Evolutionary conservation across 2,888 invertebrate species (phyloP).

Genomic region (Embidobia sp.): DNA sequence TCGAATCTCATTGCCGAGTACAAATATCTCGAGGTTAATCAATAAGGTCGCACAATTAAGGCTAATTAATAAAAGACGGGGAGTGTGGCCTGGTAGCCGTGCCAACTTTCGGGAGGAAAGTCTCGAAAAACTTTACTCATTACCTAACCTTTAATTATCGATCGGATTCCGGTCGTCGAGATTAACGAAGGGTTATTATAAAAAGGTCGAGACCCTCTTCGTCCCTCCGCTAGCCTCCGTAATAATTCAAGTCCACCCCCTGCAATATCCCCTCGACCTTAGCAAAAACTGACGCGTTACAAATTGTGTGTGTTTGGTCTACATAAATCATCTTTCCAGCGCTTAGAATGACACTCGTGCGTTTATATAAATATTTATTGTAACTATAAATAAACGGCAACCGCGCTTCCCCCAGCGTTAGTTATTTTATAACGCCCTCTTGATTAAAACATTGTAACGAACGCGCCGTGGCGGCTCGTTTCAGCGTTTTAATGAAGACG

Average conservation of each 20-base stretch:
- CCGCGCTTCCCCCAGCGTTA: too few species aligned
- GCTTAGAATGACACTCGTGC: constrained; percentile 34
- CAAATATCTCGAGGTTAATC: constrained; percentile 29
- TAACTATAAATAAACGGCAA: constrained; percentile 22
- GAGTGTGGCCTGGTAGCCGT: constrained; percentile 3
- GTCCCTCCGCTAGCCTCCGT: constrained; percentile 41
- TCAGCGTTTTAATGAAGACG: too few species aligned
- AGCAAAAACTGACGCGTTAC: constrained; percentile 78
- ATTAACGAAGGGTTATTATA: constrained; percentile 57
- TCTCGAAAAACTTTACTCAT: constrained; percentile 66
- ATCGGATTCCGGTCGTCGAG: constrained; percentile 49
- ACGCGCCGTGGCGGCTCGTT: too few species aligned
- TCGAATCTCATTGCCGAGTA: constrained; percentile 10
- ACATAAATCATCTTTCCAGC: constrained; percentile 75
- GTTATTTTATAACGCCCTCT: too few species aligned
- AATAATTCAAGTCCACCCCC: constrained; percentile 74
- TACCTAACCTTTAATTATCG: constrained; percentile 70
- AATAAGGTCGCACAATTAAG: constrained; percentile 29
- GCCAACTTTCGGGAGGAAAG: constrained; percentile 49
- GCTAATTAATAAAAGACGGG: constrained; percentile 40
- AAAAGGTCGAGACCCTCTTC: constrained; percentile 45
- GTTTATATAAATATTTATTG: constrained; percentile 52
- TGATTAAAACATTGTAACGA: neutral
- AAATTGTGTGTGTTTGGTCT: constrained; percentile 76
- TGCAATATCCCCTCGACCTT: constrained; percentile 62